Base-by-base conservation (phyloP, 2,113 vertebrate species). In the Sardina pilchardus region DNA sequence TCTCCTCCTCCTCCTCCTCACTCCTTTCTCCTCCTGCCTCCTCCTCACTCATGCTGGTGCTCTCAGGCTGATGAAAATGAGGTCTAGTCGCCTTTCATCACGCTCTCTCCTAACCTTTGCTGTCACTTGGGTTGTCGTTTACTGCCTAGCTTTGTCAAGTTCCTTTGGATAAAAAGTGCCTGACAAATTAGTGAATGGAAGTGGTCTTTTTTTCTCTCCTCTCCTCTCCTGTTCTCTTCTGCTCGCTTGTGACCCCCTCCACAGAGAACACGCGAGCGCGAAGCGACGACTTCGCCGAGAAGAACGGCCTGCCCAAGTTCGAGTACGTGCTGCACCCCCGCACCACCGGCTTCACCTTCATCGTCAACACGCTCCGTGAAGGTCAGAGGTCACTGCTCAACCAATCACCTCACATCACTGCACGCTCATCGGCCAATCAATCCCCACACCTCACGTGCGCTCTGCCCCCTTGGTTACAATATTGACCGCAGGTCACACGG, bases 281-380 rank as follows among this genome's bases (percentile, higher is more conserved):
- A 88, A 99, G 98, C 84, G 92, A 99, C 10, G 92, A 91, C 16
- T 99, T 97, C 30, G 98, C 98, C 12, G 96, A 94, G 53, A 95
- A 97, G 92, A 97, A 97, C 0, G 95, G 94, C 85, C 94, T 99
- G 85, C 94, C 95, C 5, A 97, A 97, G 87, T 97, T 96, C 0
- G 95, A 99, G 42, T 99, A 97, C 2, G 97, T 99, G 63, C 94
- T 99, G 34, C 98, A 99, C 89, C 98, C 98, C 0, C 95, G 98
- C 86, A 99, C 97, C 12, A 99, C 97, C 0, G 98, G 98, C 50
- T 99, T 99, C 93, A 98, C 97, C 92, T 99, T 97, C 90, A 97
- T 99, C 63, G 97, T 99, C 53, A 95, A 98, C 81, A 95, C 91
- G 81, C 95, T 99, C 30, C 95, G 96, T 87, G 94, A 96, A 97